These are phyloP conservation scores for Patiria miniata DNA, from an alignment of 35 echinoderm and acorn worm species.

Conservation along the genomic window DNA sequence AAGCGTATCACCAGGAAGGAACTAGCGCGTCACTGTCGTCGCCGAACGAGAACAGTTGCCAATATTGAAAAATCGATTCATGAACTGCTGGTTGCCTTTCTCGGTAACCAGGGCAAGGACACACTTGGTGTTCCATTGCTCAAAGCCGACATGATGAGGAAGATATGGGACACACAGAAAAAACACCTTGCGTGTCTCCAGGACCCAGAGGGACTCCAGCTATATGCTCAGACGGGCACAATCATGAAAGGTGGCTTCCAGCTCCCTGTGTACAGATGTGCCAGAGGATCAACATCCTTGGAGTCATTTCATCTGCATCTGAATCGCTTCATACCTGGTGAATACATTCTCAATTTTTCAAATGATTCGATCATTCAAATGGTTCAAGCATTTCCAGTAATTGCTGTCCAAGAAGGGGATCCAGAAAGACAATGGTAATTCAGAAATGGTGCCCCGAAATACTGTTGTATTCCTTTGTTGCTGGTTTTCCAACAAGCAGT, in stretches of 20 bases:
- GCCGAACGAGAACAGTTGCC: conserved; percentile 29
- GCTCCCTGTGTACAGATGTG: conserved; percentile 50
- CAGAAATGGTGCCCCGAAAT: background rate
- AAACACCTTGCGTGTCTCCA: conserved; percentile 64
- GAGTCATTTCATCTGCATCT: conserved; percentile 30
- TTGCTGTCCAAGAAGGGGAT: background rate
- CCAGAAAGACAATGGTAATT: background rate
- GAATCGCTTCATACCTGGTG: background rate
- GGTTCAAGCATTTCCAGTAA: background rate
- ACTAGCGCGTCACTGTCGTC: conserved; percentile 40
- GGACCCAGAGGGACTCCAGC: conserved; percentile 32
- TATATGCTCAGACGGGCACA: conserved; percentile 40
- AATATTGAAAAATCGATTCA: conserved; percentile 30
- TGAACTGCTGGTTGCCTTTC: conserved; percentile 30
- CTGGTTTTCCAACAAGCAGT: no score
- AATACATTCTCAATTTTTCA: background rate
- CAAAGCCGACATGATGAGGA: conserved; percentile 1
- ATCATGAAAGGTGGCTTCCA: conserved; percentile 20
- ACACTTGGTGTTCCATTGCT: conserved; percentile 52
- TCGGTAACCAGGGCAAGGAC: conserved; percentile 11
- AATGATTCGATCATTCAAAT: background rate
- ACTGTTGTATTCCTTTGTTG: no score
- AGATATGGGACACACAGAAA: conserved; percentile 44
- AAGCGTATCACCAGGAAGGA: conserved; percentile 21
- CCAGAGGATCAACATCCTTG: conserved; percentile 57